Evolutionary conservation across 2,888 invertebrate genomes (phyloP).

Genomic region (Tinea semifulvella): DNA sequence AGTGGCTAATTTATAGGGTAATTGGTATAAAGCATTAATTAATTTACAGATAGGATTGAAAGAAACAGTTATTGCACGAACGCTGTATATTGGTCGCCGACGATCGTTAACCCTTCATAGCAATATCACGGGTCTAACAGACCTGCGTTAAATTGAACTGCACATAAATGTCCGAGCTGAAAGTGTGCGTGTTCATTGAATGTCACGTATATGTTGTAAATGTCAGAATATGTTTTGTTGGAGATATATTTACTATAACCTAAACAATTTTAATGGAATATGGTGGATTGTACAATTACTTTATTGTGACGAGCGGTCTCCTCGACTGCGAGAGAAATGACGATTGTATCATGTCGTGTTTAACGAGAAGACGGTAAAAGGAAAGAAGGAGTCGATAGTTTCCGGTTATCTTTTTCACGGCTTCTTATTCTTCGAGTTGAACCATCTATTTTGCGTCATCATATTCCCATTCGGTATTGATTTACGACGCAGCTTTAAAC

Average conservation of each 20-base stretch:
- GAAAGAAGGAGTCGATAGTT: constrained; percentile 1
- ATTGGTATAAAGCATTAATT: no score
- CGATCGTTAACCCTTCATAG: constrained; percentile 10
- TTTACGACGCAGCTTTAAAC: constrained; percentile 7
- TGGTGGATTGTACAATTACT: constrained; percentile 7
- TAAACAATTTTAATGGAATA: constrained; percentile 4
- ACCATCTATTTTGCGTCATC: not conserved
- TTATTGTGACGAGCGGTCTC: constrained; percentile 2
- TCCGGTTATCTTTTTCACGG: not conserved
- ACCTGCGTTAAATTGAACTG: constrained; percentile 9
- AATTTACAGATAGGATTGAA: no score
- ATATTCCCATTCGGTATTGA: not conserved
- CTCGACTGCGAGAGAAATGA: not conserved
- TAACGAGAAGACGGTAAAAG: not conserved
- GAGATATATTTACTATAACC: constrained; percentile 1
- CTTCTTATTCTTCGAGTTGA: not conserved
- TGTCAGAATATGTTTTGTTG: constrained; percentile 6
- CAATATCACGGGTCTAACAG: not conserved
- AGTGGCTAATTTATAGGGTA: no score
- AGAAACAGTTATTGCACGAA: constrained; percentile 4
- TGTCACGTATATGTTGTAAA: constrained; percentile 8
- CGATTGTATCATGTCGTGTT: constrained; percentile 1
- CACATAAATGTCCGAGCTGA: constrained; percentile 9
- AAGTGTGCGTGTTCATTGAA: constrained; percentile 8
- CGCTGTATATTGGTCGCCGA: constrained; percentile 1